phyloP scores from a whole-genome alignment of 2,113 vertebrate species.

The Laticauda colubrina region DNA sequence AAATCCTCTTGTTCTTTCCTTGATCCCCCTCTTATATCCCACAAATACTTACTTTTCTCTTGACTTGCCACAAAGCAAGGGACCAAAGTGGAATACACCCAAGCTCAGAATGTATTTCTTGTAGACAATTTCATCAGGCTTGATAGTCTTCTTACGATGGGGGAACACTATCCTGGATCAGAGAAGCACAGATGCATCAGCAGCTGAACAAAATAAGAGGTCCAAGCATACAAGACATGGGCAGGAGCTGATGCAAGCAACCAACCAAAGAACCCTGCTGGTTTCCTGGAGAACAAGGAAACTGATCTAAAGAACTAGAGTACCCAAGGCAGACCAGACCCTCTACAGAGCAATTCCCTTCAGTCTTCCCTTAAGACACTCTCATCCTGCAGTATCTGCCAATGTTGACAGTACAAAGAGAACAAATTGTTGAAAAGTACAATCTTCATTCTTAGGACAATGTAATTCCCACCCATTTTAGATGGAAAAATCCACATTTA shows the following conservation, averaged over 20 bases:
- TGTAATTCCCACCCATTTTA: not conserved
- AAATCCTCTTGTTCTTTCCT: not conserved
- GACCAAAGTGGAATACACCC: constrained; percentile 83
- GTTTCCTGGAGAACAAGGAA: not conserved
- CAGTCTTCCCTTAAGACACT: not conserved
- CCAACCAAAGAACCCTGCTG: not conserved
- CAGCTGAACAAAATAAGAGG: not conserved
- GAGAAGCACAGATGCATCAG: not conserved
- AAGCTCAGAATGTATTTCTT: constrained; percentile 77
- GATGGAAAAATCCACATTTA: not conserved
- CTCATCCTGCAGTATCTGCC: not conserved
- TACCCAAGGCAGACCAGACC: not conserved
- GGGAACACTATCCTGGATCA: constrained; percentile 78
- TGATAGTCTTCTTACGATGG: constrained; percentile 63
- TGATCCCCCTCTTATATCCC: not conserved
- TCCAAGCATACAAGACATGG: not conserved
- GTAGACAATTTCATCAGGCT: constrained; percentile 64
- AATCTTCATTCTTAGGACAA: not conserved
- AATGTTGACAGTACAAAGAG: not conserved
- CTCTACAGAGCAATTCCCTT: not conserved
- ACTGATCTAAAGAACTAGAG: too few relatives aligned
- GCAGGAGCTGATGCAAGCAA: not conserved
- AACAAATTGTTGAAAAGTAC: not conserved
- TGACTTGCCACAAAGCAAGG: constrained; percentile 85
- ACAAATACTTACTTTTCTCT: constrained; percentile 79